These are phyloP conservation scores for Drosophila albomicans DNA, from an alignment of 1,140 invertebrate species.

Conservation along the genomic window DNA sequence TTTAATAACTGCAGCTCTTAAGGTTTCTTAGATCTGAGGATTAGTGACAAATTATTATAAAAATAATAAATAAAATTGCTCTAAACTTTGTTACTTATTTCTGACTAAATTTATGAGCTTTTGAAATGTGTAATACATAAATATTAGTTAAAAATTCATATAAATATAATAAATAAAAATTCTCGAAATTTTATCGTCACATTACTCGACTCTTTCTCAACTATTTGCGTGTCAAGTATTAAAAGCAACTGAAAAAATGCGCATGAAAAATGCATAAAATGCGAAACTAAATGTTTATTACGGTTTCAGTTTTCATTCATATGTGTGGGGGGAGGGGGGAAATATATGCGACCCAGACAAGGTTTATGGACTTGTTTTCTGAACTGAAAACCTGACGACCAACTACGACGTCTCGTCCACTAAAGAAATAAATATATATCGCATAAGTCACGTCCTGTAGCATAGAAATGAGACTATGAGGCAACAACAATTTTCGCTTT, in stretches of 20 bases:
- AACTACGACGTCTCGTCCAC: neutral
- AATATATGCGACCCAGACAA: slow-evolving; percentile 64
- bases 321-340: neutral
- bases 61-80: too few relatives aligned
- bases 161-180: slow-evolving; percentile 12
- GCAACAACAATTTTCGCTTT: neutral
- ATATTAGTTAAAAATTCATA: slow-evolving; percentile 20
- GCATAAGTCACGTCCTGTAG: slow-evolving; percentile 77
- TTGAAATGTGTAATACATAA: too few relatives aligned
- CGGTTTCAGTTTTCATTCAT: slow-evolving; percentile 43
- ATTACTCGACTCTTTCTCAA: neutral
- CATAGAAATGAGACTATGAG: slow-evolving; percentile 39
- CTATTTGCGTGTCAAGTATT: neutral
- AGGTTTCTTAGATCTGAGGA: too few relatives aligned
- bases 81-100: too few relatives aligned
- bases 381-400: slow-evolving; percentile 20
- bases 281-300: slow-evolving; percentile 57
- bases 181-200: too few relatives aligned
- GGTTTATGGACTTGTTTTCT: slow-evolving; percentile 77
- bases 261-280: slow-evolving; percentile 65
- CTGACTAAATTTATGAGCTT: too few relatives aligned
- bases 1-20: neutral
- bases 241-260: slow-evolving; percentile 18
- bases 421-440: slow-evolving; percentile 19
- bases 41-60: too few relatives aligned